phyloP scores from a whole-genome alignment of 2,113 vertebrate species.

The Pelmatolapia mariae region DNA sequence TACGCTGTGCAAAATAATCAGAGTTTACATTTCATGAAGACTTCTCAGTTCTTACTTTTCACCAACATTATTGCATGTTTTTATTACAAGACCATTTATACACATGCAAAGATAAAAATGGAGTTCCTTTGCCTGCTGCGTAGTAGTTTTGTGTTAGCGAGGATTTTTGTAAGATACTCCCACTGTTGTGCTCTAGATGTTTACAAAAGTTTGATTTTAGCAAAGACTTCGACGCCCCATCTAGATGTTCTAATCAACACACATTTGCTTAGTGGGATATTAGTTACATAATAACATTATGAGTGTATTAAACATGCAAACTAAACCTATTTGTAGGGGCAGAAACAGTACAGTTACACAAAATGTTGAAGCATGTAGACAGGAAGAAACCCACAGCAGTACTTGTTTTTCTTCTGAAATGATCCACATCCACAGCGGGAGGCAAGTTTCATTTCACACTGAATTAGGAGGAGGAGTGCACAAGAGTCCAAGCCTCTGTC shows the following conservation, averaged over 20 bases:
- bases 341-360: neutral
- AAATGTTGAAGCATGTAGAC: neutral
- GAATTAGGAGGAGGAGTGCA: neutral
- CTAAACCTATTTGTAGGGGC: neutral
- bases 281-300: neutral
- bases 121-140: neutral
- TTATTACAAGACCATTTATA: neutral
- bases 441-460: constrained; percentile 30
- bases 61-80: neutral
- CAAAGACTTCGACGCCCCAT: neutral
- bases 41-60: neutral
- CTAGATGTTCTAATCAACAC: neutral
- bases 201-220: neutral
- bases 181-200: neutral
- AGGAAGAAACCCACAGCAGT: neutral
- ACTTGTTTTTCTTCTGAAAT: neutral
- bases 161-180: neutral
- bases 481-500: neutral
- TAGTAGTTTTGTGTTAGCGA: neutral
- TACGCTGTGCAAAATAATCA: neutral
- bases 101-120: neutral
- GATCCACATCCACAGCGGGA: constrained; percentile 5
- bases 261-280: neutral
- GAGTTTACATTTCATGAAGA: neutral
- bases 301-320: neutral